Evolutionary conservation across 2,797 vertebrate species (phyloP).

Genomic region (Thaleichthys pacificus): DNA sequence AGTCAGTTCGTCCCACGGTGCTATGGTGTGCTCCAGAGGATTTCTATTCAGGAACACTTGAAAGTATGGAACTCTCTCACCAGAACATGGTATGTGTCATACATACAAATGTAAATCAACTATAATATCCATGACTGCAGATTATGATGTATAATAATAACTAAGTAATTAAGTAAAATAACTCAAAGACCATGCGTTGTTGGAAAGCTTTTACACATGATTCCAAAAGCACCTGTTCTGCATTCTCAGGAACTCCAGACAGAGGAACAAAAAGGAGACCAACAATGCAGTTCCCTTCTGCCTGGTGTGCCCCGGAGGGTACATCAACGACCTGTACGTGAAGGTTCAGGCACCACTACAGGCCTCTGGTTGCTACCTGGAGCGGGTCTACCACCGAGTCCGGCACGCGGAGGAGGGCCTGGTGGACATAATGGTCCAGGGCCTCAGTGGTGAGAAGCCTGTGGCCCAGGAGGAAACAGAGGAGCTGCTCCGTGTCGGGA

Average conservation of each 20-base stretch:
- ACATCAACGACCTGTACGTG: slow-evolving; percentile 53
- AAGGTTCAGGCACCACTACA: slow-evolving; percentile 68
- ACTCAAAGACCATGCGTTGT: not conserved
- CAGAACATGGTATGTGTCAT: slow-evolving; percentile 61
- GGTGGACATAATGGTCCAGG: slow-evolving; percentile 48
- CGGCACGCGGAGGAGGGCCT: slow-evolving; percentile 54
- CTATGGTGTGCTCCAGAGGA: slow-evolving; percentile 74
- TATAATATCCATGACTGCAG: not conserved
- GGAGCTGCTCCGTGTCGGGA: slow-evolving; percentile 71
- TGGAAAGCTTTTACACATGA: not conserved
- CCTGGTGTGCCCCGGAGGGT: slow-evolving; percentile 60
- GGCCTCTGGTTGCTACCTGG: slow-evolving; percentile 62
- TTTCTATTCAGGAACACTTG: slow-evolving; percentile 62
- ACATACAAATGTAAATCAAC: not conserved
- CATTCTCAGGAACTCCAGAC: slow-evolving; percentile 59
- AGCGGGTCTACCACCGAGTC: slow-evolving; percentile 59
- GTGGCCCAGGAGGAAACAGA: slow-evolving; percentile 61
- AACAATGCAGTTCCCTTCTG: slow-evolving; percentile 71
- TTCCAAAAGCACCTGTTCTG: not conserved
- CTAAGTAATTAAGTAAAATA: not conserved
- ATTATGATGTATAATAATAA: not conserved
- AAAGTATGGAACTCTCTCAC: slow-evolving; percentile 66
- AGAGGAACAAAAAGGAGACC: slow-evolving; percentile 59
- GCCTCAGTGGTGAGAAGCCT: slow-evolving; percentile 64
- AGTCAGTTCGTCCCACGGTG: slow-evolving; percentile 70